A percentile compares a stretch with the other conserved stretches of the same genome.
Evolutionary conservation across 2,888 invertebrate genomes (phyloP).

Genomic region (Mimas tiliae): DNA sequence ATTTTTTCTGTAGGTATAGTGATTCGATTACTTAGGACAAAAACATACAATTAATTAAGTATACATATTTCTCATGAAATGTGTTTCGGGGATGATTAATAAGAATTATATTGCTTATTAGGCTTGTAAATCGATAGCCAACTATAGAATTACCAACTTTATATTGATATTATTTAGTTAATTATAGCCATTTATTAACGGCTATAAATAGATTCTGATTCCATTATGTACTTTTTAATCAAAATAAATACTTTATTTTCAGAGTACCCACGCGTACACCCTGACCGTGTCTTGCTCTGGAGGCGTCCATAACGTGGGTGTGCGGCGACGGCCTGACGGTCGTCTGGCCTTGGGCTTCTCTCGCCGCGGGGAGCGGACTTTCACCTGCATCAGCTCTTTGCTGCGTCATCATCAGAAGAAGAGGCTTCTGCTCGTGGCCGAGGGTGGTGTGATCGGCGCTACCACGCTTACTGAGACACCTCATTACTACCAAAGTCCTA

Average conservation of each 20-base stretch:
- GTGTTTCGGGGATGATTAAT: no score
- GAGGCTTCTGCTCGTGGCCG: slow-evolving; percentile 80
- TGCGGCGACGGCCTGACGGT: slow-evolving; percentile 81
- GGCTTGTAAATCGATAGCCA: no score
- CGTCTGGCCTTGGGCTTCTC: slow-evolving; percentile 83
- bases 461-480: slow-evolving; percentile 77
- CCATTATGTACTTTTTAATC: no score
- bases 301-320: slow-evolving; percentile 84
- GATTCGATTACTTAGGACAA: no score
- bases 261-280: slow-evolving; percentile 81
- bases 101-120: no score
- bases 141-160: no score
- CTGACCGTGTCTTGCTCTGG: slow-evolving; percentile 81
- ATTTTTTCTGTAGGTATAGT: no score
- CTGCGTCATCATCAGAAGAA: slow-evolving; percentile 84
- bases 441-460: slow-evolving; percentile 76
- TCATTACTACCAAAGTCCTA: slow-evolving; percentile 74
- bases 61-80: no score
- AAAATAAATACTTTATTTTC: slow-evolving; percentile 35
- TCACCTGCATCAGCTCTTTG: slow-evolving; percentile 76
- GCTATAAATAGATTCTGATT: not conserved
- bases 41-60: no score
- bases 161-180: no score
- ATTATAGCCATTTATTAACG: not conserved
- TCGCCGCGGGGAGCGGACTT: slow-evolving; percentile 80